Percentiles rank a stretch among this genome's conserved stretches.
Conservation (phyloP, 2,797 vertebrate genomes). For the Hafferia zeledoni region DNA sequence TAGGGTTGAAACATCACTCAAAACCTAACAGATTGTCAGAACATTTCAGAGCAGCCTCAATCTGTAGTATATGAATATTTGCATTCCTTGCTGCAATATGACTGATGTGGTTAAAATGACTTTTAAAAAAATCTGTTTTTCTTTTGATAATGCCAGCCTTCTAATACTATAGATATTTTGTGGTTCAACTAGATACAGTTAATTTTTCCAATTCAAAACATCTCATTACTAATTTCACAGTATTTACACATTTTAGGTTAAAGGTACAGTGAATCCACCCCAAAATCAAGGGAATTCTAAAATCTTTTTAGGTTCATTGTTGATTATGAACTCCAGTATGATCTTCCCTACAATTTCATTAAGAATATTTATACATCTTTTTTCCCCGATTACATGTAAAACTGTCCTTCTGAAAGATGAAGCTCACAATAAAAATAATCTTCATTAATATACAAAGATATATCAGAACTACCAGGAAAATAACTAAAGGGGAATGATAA, state of each 20-base stretch:
- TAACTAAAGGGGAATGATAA: neutral
- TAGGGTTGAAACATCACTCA: constrained; percentile 62
- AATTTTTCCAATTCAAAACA: neutral
- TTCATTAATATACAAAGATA: constrained; percentile 24
- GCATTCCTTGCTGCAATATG: constrained; percentile 24
- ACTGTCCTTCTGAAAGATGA: constrained; percentile 37
- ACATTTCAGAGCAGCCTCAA: constrained; percentile 54
- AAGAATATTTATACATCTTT: neutral
- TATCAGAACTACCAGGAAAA: constrained; percentile 40
- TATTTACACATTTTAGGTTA: neutral
- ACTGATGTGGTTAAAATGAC: constrained; percentile 29
- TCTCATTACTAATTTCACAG: neutral
- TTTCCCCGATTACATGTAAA: constrained; percentile 26
- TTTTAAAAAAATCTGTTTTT: neutral
- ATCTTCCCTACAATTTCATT: constrained; percentile 1
- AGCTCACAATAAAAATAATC: constrained; percentile 28
- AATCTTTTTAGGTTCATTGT: neutral
- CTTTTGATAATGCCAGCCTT: neutral
- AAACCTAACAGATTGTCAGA: constrained; percentile 68
- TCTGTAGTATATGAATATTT: constrained; percentile 59
- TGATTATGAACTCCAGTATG: constrained; percentile 8
- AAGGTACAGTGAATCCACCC: neutral
- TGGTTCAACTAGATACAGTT: neutral
- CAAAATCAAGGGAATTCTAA: neutral
- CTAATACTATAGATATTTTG: neutral